Evolutionary conservation across 2,113 vertebrate genomes (phyloP).

Genomic region (Podarcis raffonei): DNA sequence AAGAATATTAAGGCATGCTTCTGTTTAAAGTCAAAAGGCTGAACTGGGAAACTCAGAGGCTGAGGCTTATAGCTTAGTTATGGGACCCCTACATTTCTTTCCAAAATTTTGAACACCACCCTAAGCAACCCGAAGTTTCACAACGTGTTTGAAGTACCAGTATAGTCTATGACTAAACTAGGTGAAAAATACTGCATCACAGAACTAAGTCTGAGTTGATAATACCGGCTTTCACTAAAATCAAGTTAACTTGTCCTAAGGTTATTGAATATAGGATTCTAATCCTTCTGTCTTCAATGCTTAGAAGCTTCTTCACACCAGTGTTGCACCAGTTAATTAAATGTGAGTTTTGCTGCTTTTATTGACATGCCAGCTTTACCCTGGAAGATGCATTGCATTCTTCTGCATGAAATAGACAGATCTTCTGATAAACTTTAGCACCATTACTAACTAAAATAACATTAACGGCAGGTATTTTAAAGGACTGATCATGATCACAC

Average conservation of each 20-base stretch:
- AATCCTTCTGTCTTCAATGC: background rate
- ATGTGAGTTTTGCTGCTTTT: background rate
- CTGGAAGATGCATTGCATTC: background rate
- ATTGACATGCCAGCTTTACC: background rate
- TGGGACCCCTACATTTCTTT: background rate
- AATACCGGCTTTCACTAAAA: background rate
- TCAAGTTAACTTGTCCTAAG: background rate
- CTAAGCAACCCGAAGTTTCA: background rate
- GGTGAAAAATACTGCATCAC: background rate
- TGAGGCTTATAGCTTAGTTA: background rate
- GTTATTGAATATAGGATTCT: background rate
- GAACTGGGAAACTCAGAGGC: background rate
- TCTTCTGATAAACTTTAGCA: background rate
- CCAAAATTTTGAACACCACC: background rate
- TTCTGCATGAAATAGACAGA: constrained; percentile 2
- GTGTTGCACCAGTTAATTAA: background rate
- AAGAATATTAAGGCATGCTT: no score
- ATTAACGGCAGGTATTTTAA: background rate
- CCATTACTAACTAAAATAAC: background rate
- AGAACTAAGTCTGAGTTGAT: background rate
- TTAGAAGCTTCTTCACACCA: background rate
- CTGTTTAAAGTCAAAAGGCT: no score
- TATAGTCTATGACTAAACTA: background rate
- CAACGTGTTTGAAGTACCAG: background rate
- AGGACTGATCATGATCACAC: background rate